These are phyloP conservation scores for Myotis vivesi DNA, from an alignment of 2,797 vertebrate species.

Conservation along the genomic window DNA sequence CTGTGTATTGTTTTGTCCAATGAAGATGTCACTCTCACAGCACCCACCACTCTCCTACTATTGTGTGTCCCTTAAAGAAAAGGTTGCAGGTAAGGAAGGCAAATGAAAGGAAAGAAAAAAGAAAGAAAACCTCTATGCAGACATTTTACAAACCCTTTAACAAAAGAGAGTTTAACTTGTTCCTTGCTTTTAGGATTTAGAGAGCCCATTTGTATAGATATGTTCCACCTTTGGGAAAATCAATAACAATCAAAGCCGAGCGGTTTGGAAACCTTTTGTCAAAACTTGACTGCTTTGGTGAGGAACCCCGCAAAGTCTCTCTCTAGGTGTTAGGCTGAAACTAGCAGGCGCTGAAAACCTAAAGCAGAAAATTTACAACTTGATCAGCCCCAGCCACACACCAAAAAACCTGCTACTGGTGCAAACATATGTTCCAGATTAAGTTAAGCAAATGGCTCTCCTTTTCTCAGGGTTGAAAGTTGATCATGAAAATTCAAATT, in stretches of 20 bases:
- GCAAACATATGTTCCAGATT: slow-evolving; percentile 83
- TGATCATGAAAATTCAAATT: slow-evolving; percentile 78
- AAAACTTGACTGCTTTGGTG: slow-evolving; percentile 62
- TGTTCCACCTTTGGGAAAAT: slow-evolving; percentile 49
- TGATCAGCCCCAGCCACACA: slow-evolving; percentile 78
- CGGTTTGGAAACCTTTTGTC: slow-evolving; percentile 64
- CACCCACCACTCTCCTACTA: background rate
- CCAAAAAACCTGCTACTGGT: slow-evolving; percentile 79
- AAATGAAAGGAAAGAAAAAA: background rate
- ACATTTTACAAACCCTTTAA: slow-evolving; percentile 25
- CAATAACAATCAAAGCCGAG: slow-evolving; percentile 23
- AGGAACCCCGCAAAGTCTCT: slow-evolving; percentile 68
- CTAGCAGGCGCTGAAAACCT: slow-evolving; percentile 85
- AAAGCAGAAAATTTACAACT: slow-evolving; percentile 83
- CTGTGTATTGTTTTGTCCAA: background rate
- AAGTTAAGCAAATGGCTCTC: slow-evolving; percentile 81
- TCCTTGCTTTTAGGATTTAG: slow-evolving; percentile 33
- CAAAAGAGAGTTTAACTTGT: slow-evolving; percentile 42
- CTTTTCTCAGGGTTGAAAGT: slow-evolving; percentile 75
- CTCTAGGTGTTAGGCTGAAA: slow-evolving; percentile 82
- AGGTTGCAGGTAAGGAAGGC: slow-evolving; percentile 44
- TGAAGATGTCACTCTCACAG: slow-evolving; percentile 8
- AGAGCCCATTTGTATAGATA: slow-evolving; percentile 53
- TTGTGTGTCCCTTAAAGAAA: background rate
- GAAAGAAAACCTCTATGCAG: background rate